Evolutionary conservation across 2,888 invertebrate genomes (phyloP).

Genomic region (Autographa gamma): DNA sequence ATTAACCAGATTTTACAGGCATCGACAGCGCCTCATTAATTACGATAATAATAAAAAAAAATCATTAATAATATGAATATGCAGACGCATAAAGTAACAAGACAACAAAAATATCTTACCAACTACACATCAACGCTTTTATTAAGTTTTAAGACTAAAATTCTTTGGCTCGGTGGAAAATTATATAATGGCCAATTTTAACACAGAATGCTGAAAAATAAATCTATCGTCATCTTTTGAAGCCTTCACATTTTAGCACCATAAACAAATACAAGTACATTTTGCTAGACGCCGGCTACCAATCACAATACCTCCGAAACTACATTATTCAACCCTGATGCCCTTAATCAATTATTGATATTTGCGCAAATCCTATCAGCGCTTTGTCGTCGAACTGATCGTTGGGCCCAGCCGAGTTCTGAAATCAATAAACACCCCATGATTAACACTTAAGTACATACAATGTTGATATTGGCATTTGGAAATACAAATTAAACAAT

Average conservation of each 20-base stretch:
- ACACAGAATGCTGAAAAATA: slow-evolving; percentile 39
- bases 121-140: slow-evolving; percentile 44
- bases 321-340: slow-evolving; percentile 26
- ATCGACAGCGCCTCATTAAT: slow-evolving; percentile 29
- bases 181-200: slow-evolving; percentile 55
- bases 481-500: too few relatives aligned
- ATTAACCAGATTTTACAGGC: slow-evolving; percentile 23
- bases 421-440: slow-evolving; percentile 80
- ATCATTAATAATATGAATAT: slow-evolving; percentile 45
- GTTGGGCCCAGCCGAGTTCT: slow-evolving; percentile 91
- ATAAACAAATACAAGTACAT: slow-evolving; percentile 62
- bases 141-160: slow-evolving; percentile 56
- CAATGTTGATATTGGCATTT: too few relatives aligned
- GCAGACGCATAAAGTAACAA: slow-evolving; percentile 47
- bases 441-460: too few relatives aligned
- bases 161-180: slow-evolving; percentile 61
- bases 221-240: slow-evolving; percentile 48
- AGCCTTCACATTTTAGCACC: slow-evolving; percentile 66
- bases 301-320: slow-evolving; percentile 30
- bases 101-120: slow-evolving; percentile 51
- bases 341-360: slow-evolving; percentile 94
- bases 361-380: slow-evolving; percentile 98
- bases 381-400: slow-evolving; percentile 98
- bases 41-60: slow-evolving; percentile 33
- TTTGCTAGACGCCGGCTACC: slow-evolving; percentile 45